These are phyloP conservation scores for Drepana falcataria DNA, from an alignment of 2,888 invertebrate genomes.

Conservation along the genomic window DNA sequence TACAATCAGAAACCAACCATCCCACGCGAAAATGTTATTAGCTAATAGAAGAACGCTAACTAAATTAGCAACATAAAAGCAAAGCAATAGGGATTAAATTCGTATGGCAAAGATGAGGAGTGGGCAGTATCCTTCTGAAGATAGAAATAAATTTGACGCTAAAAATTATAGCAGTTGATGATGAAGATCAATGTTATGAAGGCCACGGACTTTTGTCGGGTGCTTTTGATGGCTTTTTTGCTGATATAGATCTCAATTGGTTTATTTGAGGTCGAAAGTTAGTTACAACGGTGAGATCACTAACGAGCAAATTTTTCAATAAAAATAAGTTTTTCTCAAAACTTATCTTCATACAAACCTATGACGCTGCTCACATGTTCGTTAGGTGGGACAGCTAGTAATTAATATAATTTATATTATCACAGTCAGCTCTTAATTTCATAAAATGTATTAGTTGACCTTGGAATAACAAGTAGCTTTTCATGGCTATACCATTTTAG, in stretches of 20 bases:
- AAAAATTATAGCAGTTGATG: background rate
- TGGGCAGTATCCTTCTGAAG: background rate
- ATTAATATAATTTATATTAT: no score
- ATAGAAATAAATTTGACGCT: background rate
- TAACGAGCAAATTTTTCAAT: no score
- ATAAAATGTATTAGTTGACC: background rate
- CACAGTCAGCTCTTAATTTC: background rate
- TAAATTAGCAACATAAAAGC: background rate
- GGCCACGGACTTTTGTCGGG: background rate
- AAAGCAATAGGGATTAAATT: background rate
- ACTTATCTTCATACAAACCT: no score
- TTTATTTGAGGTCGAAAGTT: no score
- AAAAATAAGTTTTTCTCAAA: no score
- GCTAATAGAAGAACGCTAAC: conserved; percentile 4
- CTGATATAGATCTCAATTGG: no score
- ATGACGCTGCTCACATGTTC: no score
- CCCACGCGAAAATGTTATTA: conserved; percentile 11
- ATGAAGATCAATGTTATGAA: background rate
- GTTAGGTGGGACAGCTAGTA: no score
- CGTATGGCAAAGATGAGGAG: background rate
- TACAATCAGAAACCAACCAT: conserved; percentile 23
- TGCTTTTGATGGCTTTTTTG: no score
- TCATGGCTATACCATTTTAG: background rate
- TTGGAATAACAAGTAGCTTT: background rate
- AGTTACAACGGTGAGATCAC: no score